Conservation (phyloP, 53 echinoderm and acorn worm species). For the Henricia sp. region DNA sequence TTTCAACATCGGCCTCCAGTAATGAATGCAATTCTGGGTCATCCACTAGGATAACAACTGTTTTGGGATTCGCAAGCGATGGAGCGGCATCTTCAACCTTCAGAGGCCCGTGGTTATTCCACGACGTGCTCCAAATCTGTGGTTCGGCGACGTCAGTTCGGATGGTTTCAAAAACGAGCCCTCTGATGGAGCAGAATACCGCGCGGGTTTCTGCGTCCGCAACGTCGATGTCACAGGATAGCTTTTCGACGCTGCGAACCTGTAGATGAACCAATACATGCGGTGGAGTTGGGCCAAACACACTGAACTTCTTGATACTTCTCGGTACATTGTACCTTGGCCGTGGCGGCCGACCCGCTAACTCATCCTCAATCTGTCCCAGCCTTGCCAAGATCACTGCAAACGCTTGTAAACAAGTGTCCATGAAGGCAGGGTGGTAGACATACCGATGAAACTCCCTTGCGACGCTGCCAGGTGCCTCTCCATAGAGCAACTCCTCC, state of each 20-base stretch:
- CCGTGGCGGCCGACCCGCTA: neutral
- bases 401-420: slow-evolving; percentile 60
- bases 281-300: slow-evolving; percentile 23
- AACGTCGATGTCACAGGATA: slow-evolving; percentile 35
- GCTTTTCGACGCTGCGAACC: neutral
- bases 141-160: slow-evolving; percentile 26
- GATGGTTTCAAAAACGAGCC: slow-evolving; percentile 30
- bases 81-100: neutral
- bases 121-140: slow-evolving; percentile 51
- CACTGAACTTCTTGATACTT: slow-evolving; percentile 3
- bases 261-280: slow-evolving; percentile 32
- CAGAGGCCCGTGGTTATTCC: neutral
- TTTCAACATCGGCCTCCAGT: neutral
- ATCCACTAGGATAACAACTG: slow-evolving; percentile 16
- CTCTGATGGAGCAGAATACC: slow-evolving; percentile 19
- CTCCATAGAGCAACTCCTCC: slow-evolving; percentile 43
- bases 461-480: slow-evolving; percentile 40
- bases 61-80: neutral
- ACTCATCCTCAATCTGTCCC: neutral
- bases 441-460: slow-evolving; percentile 53
- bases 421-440: slow-evolving; percentile 78
- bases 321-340: slow-evolving; percentile 50
- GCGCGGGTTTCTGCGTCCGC: slow-evolving; percentile 56
- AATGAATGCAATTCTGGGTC: neutral
- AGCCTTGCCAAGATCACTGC: neutral